Evolutionary conservation across 2,113 vertebrate genomes (phyloP).

Genomic region (Arizona elegans): DNA sequence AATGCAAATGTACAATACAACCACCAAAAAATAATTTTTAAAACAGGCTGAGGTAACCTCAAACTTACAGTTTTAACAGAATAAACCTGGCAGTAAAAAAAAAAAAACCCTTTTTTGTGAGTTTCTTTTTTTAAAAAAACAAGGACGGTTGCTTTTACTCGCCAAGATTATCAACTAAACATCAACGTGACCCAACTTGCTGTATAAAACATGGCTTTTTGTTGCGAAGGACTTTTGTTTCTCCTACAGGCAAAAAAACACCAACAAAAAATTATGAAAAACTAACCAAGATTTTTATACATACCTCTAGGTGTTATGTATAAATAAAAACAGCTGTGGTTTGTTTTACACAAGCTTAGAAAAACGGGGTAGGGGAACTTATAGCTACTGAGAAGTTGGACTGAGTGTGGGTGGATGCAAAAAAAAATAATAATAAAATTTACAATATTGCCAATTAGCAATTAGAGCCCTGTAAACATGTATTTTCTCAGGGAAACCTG

Average conservation of each 20-base stretch:
- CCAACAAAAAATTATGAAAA: conserved; percentile 69
- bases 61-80: conserved; percentile 76
- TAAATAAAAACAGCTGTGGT: conserved; percentile 65
- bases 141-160: conserved; percentile 63
- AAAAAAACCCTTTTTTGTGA: conserved; percentile 63
- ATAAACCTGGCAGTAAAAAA: conserved; percentile 74
- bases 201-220: conserved; percentile 81
- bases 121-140: conserved; percentile 6
- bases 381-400: conserved; percentile 47
- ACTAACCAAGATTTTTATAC: conserved; percentile 74
- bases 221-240: conserved; percentile 69
- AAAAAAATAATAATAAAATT: conserved; percentile 14
- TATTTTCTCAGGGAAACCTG: conserved; percentile 63
- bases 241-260: conserved; percentile 64
- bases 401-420: conserved; percentile 47
- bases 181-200: conserved; percentile 74
- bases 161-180: conserved; percentile 71
- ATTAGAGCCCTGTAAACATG: conserved; percentile 76
- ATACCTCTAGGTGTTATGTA: neutral
- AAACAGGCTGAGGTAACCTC: conserved; percentile 80
- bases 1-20: conserved; percentile 83
- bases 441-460: conserved; percentile 73
- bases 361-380: conserved; percentile 50
- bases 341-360: conserved; percentile 60
- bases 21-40: conserved; percentile 70